Evolutionary conservation across 2,888 invertebrate species (phyloP), one percentile per base, ranked within the genome.

Genomic region (Danaus chrysippus): DNA sequence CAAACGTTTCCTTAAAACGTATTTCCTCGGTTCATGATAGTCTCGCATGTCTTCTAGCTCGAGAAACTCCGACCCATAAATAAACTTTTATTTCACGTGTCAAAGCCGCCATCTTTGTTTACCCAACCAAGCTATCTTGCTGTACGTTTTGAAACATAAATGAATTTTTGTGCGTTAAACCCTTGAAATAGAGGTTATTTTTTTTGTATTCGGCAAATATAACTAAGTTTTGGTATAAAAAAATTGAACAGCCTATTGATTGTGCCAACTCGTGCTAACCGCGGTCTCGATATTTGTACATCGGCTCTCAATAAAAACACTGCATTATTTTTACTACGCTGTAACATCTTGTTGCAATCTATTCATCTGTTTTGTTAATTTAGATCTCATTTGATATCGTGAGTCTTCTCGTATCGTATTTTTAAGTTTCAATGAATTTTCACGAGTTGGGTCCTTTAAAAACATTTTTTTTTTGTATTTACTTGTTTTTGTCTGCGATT

Each of bases 251-350:
- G 81, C 75, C 64, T 87, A 90, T 90, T 82, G 91, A 91, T 90
- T 90, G 91, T 91, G 81, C 90, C 91, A 89, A 83, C 85, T 84
- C 78, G 91, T 88, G 89, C 90, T 88, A 84, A 79, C 81, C 91
- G 69, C 90, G 79, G 83, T 87, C 87, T 83, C 80, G 81, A 87
- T 86, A 84, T 78, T 77, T 77, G 67, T 77, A 77, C 78, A 79
- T 86, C 86, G 76, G 79, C 78, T 70, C 68, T 70, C 80, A 73
- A 80, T 86, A 87, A 82, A 82, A 86, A 78, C 81, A 73, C 77
- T 74, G 74, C 71, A 81, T 82, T 82, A 82, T 76, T 83, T 76
- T 76, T 70, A 73, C 10, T 10, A 42, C 46, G 19, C 54, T 53
- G 44, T 15, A 19, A 53, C n/a, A 19, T 44, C 9, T 42, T 54